Percentiles rank a stretch among this genome's conserved stretches.
phyloP scores from a whole-genome alignment of 1,140 invertebrate species.

The Rhopalosiphum maidis region DNA sequence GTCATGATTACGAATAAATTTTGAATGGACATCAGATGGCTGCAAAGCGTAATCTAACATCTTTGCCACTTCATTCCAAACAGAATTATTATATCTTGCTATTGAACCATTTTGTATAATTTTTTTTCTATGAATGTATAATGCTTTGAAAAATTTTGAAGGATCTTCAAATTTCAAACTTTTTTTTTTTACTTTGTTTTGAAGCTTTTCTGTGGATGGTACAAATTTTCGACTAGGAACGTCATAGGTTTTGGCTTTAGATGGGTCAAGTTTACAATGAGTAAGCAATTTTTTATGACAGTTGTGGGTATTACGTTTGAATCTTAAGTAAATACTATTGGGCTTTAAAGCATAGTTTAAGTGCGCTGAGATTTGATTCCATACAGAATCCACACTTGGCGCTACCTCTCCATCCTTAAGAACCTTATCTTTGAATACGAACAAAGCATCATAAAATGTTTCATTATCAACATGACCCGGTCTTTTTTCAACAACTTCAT shows the following conservation, averaged over 20 bases:
- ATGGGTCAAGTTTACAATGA: constrained; percentile 39
- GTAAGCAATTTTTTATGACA: constrained; percentile 39
- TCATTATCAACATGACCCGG: constrained; percentile 37
- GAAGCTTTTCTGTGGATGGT: background rate
- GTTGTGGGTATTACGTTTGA: constrained; percentile 36
- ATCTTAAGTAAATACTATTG: constrained; percentile 49
- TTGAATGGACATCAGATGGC: constrained; percentile 38
- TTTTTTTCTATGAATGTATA: constrained; percentile 21
- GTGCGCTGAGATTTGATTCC: constrained; percentile 46
- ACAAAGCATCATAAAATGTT: constrained; percentile 44
- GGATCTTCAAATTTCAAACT: constrained; percentile 44
- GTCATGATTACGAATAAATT: constrained; percentile 52
- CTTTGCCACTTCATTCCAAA: constrained; percentile 49
- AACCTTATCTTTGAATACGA: constrained; percentile 44
- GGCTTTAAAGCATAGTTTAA: constrained; percentile 47
- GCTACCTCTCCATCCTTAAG: constrained; percentile 26
- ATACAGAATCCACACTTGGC: constrained; percentile 29
- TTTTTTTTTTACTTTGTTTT: constrained; percentile 46
- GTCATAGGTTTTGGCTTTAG: constrained; percentile 3
- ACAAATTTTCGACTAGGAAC: constrained; percentile 17
- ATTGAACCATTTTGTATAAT: constrained; percentile 49
- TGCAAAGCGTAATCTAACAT: constrained; percentile 52
- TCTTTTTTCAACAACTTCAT: constrained; percentile 23
- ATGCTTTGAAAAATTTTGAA: constrained; percentile 49
- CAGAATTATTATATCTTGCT: constrained; percentile 40